These are phyloP conservation scores for Pholis gunnellus DNA, from an alignment of 2,113 vertebrate genomes.

Conservation along the genomic window DNA sequence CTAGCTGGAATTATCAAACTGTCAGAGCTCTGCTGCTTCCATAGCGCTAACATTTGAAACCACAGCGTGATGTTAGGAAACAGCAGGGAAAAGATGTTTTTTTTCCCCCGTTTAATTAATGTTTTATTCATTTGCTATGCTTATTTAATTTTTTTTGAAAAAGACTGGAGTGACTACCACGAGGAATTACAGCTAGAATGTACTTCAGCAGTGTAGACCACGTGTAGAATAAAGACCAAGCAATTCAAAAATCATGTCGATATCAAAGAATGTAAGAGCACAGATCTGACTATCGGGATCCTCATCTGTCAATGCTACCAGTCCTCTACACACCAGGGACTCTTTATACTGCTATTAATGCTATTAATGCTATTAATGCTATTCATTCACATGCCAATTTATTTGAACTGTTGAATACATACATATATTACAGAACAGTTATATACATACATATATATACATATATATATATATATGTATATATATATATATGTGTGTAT, in stretches of 20 bases:
- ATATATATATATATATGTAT: too few relatives aligned
- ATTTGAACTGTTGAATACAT: neutral
- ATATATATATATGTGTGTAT: too few relatives aligned
- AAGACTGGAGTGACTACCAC: neutral
- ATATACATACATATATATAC: too few relatives aligned
- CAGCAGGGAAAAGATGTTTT: constrained; percentile 25
- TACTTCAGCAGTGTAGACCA: neutral
- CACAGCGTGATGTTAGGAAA: constrained; percentile 31
- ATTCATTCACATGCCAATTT: neutral
- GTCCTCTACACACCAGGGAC: neutral
- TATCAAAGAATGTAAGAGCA: neutral
- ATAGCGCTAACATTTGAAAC: constrained; percentile 44
- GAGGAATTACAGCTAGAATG: neutral
- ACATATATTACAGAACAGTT: too few relatives aligned
- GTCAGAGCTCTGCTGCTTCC: constrained; percentile 56
- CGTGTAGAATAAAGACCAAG: neutral
- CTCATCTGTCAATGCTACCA: too few relatives aligned
- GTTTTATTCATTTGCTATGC: constrained; percentile 37
- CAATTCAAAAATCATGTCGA: neutral
- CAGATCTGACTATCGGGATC: neutral
- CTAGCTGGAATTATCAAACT: constrained; percentile 52
- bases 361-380: neutral
- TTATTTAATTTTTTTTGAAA: neutral
- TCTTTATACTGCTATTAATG: neutral
- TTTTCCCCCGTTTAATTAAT: constrained; percentile 43